phyloP scores from a whole-genome alignment of 2,113 vertebrate genomes.

The Taurulus bubalis region DNA sequence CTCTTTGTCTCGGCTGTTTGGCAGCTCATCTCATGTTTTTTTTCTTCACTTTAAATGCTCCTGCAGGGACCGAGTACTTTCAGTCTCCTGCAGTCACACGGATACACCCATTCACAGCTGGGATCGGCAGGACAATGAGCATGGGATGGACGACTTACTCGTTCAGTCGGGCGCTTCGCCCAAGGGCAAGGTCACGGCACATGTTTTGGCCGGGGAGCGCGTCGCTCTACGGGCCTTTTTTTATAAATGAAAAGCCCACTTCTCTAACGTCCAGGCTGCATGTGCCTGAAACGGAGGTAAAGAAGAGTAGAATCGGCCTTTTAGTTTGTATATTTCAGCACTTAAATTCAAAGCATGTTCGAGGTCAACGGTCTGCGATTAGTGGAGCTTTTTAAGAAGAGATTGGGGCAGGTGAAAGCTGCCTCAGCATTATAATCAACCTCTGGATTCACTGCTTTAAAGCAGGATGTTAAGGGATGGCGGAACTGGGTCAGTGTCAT shows the following conservation, averaged over 20 bases:
- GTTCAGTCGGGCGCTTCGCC: conserved; percentile 23
- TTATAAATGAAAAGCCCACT: conserved; percentile 1
- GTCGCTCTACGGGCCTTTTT: background rate
- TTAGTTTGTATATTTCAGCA: conserved; percentile 27
- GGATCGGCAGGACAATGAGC: conserved; percentile 14
- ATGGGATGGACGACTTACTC: conserved; percentile 9
- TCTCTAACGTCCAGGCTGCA: conserved; percentile 1
- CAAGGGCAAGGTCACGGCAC: conserved; percentile 7
- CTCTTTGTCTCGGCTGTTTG: background rate
- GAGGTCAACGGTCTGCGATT: conserved; percentile 46
- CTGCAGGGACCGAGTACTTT: conserved; percentile 28
- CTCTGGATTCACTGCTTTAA: conserved; percentile 28
- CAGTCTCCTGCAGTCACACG: conserved; percentile 14
- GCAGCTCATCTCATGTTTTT: background rate
- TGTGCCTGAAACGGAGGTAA: background rate
- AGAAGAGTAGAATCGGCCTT: background rate
- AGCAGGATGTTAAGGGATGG: conserved; percentile 36
- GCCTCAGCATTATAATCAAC: conserved; percentile 27
- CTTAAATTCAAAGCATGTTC: conserved; percentile 30
- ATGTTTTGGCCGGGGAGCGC: background rate
- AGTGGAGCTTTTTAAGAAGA: conserved; percentile 29
- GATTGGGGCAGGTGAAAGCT: conserved; percentile 38
- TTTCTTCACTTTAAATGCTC: conserved; percentile 11
- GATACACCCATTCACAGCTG: conserved; percentile 39
- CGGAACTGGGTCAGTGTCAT: conserved; percentile 49